Percentiles rank a stretch among this genome's conserved stretches.
Conservation (phyloP, 37 sponge, comb jelly and placozoan species). For the Chondrilla cf. caribensis region DNA sequence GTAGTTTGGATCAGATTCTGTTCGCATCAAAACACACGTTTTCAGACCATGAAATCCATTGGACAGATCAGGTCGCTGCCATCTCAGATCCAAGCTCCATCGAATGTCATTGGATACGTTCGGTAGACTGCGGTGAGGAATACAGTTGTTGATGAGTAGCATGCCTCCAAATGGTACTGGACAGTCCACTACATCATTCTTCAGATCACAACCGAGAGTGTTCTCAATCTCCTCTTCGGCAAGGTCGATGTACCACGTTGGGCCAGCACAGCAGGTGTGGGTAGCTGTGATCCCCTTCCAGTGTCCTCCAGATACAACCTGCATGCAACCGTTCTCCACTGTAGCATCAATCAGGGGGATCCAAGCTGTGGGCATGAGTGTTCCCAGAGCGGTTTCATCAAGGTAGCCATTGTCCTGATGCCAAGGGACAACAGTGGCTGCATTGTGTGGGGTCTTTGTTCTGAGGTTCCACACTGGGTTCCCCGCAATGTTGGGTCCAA, state of each 20-base stretch:
- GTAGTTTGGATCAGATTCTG: constrained; percentile 46
- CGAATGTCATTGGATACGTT: constrained; percentile 68
- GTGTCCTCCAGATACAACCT: constrained; percentile 79
- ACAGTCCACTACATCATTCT: constrained; percentile 74
- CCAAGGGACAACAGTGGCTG: constrained; percentile 85
- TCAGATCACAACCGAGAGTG: constrained; percentile 52
- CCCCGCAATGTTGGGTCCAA: constrained; percentile 80
- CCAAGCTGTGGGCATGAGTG: constrained; percentile 82
- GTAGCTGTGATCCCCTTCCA: constrained; percentile 61
- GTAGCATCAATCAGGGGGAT: constrained; percentile 88
- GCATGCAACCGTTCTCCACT: constrained; percentile 78
- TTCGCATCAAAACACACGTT: constrained; percentile 55
- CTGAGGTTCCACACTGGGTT: constrained; percentile 89
- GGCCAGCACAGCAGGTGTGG: constrained; percentile 85
- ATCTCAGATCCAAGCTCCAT: constrained; percentile 89
- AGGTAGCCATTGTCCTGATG: constrained; percentile 93
- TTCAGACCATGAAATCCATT: constrained; percentile 74
- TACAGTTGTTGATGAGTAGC: constrained; percentile 68
- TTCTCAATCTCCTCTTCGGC: constrained; percentile 62
- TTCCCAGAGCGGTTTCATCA: constrained; percentile 35
- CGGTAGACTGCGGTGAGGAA: constrained; percentile 80
- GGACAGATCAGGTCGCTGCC: constrained; percentile 66
- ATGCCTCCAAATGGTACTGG: constrained; percentile 79
- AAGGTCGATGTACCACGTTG: constrained; percentile 82
- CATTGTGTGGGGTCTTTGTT: constrained; percentile 72